phyloP scores from a whole-genome alignment of 2,888 invertebrate genomes.

The Nymphalis c-album region DNA sequence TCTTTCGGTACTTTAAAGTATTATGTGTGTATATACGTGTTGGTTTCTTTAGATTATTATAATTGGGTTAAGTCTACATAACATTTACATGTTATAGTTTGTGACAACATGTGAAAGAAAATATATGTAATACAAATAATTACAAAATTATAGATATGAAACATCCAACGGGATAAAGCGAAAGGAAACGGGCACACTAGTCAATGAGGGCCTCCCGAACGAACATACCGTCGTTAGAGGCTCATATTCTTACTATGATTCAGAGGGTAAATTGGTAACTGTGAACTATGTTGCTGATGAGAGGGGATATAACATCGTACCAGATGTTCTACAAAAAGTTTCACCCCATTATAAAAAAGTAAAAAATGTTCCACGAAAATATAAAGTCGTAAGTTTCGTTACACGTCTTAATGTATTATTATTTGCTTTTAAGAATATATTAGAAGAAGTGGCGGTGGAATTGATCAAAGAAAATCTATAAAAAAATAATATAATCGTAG shows the following conservation, averaged over 20 bases:
- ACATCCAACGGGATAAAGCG: conserved; percentile 78
- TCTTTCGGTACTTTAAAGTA: too few species aligned
- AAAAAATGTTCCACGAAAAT: too few species aligned
- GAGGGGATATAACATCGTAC: too few species aligned
- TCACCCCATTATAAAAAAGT: too few species aligned
- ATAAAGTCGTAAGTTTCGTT: too few species aligned
- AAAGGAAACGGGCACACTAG: conserved; percentile 74
- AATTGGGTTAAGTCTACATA: too few species aligned
- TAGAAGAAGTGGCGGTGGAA: background rate
- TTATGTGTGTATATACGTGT: too few species aligned
- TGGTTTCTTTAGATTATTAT: too few species aligned
- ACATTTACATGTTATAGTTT: background rate
- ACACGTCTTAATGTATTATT: background rate
- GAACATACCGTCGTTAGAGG: conserved; percentile 77
- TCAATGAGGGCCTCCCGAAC: conserved; percentile 76
- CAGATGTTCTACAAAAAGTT: too few species aligned
- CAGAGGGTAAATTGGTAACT: conserved; percentile 76
- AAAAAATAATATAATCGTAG: too few species aligned
- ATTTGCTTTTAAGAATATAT: background rate
- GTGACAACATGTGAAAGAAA: too few species aligned
- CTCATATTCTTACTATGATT: conserved; percentile 72
- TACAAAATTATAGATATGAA: conserved; percentile 56
- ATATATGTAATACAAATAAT: too few species aligned
- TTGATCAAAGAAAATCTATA: background rate
- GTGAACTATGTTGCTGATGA: conserved; percentile 78